phyloP scores from a whole-genome alignment of 2,113 vertebrate species.

The Lepus americanus region DNA sequence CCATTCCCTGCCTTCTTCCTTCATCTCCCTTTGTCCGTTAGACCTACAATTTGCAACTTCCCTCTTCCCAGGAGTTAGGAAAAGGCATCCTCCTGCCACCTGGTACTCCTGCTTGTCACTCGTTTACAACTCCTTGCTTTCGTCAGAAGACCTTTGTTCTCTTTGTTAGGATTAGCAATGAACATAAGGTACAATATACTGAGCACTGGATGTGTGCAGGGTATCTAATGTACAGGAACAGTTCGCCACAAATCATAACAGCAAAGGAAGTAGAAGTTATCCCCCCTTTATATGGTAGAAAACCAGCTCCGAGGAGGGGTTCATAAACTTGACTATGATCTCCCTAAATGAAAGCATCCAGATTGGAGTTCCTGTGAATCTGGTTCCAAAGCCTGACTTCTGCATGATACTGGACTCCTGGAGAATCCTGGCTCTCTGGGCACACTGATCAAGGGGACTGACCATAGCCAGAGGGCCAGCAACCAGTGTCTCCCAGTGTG shows the following conservation, averaged over 20 bases:
- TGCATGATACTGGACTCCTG: not conserved
- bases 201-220: fast-evolving
- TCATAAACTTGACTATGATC: not conserved
- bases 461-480: not conserved
- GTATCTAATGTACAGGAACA: not conserved
- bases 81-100: not conserved
- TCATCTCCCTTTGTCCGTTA: too few species aligned
- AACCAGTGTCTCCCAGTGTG: not conserved
- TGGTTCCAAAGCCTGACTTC: not conserved
- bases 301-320: not conserved
- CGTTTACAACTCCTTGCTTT: not conserved
- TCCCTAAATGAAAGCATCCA: not conserved
- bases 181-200: not conserved
- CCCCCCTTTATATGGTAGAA: not conserved
- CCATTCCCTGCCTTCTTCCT: fast-evolving
- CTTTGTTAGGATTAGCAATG: not conserved
- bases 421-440: not conserved
- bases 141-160: not conserved
- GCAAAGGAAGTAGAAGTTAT: not conserved
- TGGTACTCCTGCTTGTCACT: too few species aligned
- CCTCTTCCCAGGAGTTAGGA: not conserved
- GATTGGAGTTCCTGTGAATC: not conserved
- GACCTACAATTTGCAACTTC: not conserved
- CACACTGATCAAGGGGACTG: not conserved
- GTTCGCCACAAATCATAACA: not conserved